Evolutionary conservation across 2,888 invertebrate genomes (phyloP), one percentile per base, ranked within the genome.

Genomic region (Trachelus stipa): DNA sequence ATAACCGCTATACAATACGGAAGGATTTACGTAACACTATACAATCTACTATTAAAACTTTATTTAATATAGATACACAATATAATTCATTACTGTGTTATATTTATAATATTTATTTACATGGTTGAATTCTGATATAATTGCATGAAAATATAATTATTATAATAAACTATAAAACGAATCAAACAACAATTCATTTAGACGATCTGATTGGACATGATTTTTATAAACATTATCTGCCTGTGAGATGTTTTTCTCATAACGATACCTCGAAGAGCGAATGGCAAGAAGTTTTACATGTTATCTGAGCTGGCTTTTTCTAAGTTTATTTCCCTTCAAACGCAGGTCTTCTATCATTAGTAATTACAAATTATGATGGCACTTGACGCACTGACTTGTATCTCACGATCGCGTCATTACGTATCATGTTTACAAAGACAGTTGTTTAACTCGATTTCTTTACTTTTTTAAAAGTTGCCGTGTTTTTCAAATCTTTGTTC

Each of bases 121-220:
- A 89, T 79, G 81, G 79, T 85, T 85, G 79, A 84, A 80, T 81
- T 85, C 77, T 78, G 76, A 69, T 83, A 81, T 80, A 85, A 87
- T 85, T 85, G 88, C 56, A 87, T 88, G 84, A 86, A 86, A 86
- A 88, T 88, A 88, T 79, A 87, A 86, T 87, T 86, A 82, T 83
- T 80, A 85, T 83, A 89, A 90, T 89, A 90, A 88, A 90, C 90
- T 90, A 88, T 90, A 87, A 88, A 89, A 86, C 86, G 84, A 87
- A 86, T 88, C 86, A 89, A 90, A 88, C 87, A 90, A 89, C 88
- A 89, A 88, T 84, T 83, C 84, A 82, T 84, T 85, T 78, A 82
- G 81, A 81, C 79, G 81, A 82, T 81, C 82, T 82, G 80, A 81
- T 74, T 75, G 80, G 77, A 79, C 77, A 80, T 78, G 80, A 75